Percentiles rank a stretch among this genome's conserved stretches.
These are phyloP conservation scores for Cenopis cana DNA, from an alignment of 2,888 invertebrate genomes.

Conservation along the genomic window DNA sequence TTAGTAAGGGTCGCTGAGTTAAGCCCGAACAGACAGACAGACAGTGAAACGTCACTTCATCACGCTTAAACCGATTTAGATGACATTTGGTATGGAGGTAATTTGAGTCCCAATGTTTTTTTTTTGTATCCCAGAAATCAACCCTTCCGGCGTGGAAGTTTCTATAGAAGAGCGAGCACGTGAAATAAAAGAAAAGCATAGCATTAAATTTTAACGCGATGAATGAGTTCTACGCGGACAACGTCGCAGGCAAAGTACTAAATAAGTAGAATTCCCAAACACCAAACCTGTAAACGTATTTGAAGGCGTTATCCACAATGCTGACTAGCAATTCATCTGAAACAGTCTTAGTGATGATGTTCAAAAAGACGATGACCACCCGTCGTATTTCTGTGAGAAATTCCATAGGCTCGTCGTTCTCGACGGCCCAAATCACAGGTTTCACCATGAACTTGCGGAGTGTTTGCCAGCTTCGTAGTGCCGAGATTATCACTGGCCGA, in stretches of 20 bases:
- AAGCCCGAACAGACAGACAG: too few species aligned
- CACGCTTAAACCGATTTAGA: too few species aligned
- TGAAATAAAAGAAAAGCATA: too few species aligned
- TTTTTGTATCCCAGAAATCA: too few species aligned
- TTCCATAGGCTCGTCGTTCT: constrained; percentile 88
- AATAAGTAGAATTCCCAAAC: neutral
- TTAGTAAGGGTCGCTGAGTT: too few species aligned
- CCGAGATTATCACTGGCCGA: constrained; percentile 64
- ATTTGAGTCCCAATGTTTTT: too few species aligned
- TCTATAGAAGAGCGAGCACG: too few species aligned
- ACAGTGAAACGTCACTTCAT: too few species aligned
- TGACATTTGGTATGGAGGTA: too few species aligned
- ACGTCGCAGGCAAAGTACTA: neutral
- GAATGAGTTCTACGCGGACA: too few species aligned
- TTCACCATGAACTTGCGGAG: constrained; percentile 85
- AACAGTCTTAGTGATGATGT: constrained; percentile 79
- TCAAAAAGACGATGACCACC: constrained; percentile 88
- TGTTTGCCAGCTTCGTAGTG: constrained; percentile 67
- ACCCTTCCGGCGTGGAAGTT: too few species aligned
- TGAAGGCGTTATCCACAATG: constrained; percentile 82
- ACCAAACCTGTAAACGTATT: constrained; percentile 60
- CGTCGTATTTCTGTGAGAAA: constrained; percentile 90
- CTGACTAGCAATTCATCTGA: constrained; percentile 73
- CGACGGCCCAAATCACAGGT: constrained; percentile 86
- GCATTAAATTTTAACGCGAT: too few species aligned